Percentiles rank a stretch among this genome's conserved stretches.
Evolutionary conservation across 2,113 vertebrate species (phyloP).

Genomic region (Podocnemis expansa): DNA sequence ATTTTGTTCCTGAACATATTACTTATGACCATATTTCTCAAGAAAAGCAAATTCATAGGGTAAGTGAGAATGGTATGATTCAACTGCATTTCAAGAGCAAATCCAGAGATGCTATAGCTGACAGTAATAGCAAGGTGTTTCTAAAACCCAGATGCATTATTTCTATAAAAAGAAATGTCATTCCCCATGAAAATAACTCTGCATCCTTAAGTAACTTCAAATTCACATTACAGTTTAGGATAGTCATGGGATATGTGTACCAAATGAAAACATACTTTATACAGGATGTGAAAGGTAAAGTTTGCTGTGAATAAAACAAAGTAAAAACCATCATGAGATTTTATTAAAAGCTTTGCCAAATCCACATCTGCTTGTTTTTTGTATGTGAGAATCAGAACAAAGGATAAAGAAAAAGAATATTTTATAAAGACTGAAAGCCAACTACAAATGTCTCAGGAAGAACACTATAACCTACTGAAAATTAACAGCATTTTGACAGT

Average conservation of each 20-base stretch:
- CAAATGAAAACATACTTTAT: conserved; percentile 31
- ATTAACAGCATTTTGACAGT: neutral
- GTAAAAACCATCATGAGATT: conserved; percentile 22
- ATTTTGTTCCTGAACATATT: neutral
- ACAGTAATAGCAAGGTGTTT: neutral
- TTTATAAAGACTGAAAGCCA: neutral
- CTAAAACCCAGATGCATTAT: no score
- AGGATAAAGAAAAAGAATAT: neutral
- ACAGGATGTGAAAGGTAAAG: conserved; percentile 42
- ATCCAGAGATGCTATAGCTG: conserved; percentile 30
- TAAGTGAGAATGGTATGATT: neutral
- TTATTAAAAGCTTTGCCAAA: conserved; percentile 50
- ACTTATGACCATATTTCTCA: conserved; percentile 13
- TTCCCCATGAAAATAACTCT: conserved; percentile 44
- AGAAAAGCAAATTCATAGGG: neutral
- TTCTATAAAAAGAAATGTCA: neutral
- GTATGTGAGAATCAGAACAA: conserved; percentile 12
- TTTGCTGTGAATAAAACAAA: conserved; percentile 55
- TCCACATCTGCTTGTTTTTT: conserved; percentile 30
- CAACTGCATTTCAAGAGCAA: neutral
- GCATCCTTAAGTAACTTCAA: conserved; percentile 56
- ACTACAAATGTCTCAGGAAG: neutral
- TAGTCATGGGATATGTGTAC: conserved; percentile 23
- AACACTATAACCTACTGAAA: neutral
- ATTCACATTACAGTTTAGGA: conserved; percentile 20